Percentiles rank a stretch among this genome's conserved stretches.
phyloP scores from a whole-genome alignment of 2,113 vertebrate species.

The Pseudorectes ferrugineus region DNA sequence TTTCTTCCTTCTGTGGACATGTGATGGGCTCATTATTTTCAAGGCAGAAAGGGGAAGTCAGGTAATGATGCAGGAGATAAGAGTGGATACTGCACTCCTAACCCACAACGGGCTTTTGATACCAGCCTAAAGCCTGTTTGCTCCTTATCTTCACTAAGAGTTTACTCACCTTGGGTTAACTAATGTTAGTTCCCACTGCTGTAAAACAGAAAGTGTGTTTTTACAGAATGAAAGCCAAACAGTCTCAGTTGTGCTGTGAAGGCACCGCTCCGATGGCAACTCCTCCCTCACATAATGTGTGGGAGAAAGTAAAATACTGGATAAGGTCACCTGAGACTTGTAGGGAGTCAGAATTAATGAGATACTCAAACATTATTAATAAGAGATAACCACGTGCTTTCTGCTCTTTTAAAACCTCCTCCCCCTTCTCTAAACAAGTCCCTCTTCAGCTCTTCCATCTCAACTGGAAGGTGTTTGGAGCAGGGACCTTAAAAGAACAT shows the following conservation, averaged over 20 bases:
- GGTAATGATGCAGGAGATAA: not conserved
- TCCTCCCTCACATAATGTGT: not conserved
- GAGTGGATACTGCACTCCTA: not conserved
- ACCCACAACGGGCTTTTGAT: not conserved
- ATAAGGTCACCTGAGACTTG: not conserved
- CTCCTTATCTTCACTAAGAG: not conserved
- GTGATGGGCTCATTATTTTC: not conserved
- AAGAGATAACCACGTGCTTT: not conserved
- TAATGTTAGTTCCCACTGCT: not conserved
- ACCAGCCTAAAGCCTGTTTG: not conserved
- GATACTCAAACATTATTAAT: not conserved
- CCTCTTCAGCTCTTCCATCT: not conserved
- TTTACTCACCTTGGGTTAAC: not conserved
- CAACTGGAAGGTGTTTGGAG: not conserved
- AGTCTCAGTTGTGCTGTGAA: not conserved
- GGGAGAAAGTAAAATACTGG: not conserved
- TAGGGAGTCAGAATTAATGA: not conserved
- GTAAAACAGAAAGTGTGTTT: constrained; percentile 44
- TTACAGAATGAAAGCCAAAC: constrained; percentile 24
- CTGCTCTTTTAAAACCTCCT: not conserved
- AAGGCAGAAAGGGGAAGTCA: not conserved
- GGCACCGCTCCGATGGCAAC: not conserved
- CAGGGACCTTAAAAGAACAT: not conserved
- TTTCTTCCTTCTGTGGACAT: not conserved
- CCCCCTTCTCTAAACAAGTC: not conserved